phyloP scores from a whole-genome alignment of 2,888 invertebrate genomes.

The Lysandra bellargus region DNA sequence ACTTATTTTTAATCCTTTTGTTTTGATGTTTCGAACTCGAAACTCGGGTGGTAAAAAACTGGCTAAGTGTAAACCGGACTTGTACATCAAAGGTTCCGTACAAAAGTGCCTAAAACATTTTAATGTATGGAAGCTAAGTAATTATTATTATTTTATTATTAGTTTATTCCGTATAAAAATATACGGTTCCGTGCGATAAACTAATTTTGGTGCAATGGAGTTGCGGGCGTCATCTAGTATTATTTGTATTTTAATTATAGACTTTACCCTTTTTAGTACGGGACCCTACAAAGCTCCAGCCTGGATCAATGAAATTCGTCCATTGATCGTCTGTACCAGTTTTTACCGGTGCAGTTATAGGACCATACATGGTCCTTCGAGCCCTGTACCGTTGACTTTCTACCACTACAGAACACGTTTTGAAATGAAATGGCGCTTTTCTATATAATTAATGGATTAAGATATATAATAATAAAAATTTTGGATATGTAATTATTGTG shows the following conservation, averaged over 20 bases:
- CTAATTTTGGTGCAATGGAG: no score
- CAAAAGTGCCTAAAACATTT: no score
- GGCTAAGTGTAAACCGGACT: no score
- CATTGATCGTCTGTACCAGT: conserved; percentile 16
- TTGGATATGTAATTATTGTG: no score
- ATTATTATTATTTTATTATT: no score
- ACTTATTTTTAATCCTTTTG: not conserved
- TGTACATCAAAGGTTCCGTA: no score
- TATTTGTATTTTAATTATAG: no score
- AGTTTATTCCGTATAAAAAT: no score
- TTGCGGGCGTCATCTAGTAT: no score
- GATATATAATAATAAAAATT: not conserved
- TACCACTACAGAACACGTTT: conserved; percentile 1
- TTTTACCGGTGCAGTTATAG: not conserved
- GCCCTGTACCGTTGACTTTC: conserved; percentile 8
- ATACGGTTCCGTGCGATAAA: no score
- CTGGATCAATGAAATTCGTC: not conserved
- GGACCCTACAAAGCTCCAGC: not conserved
- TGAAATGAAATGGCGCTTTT: not conserved
- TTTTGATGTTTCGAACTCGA: not conserved
- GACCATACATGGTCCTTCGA: conserved; percentile 6
- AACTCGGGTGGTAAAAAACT: not conserved
- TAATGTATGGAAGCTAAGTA: no score
- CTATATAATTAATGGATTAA: not conserved
- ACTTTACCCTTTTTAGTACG: no score